Evolutionary conservation across 2,888 invertebrate species (phyloP).

Genomic region (Meiosimyza decipiens): DNA sequence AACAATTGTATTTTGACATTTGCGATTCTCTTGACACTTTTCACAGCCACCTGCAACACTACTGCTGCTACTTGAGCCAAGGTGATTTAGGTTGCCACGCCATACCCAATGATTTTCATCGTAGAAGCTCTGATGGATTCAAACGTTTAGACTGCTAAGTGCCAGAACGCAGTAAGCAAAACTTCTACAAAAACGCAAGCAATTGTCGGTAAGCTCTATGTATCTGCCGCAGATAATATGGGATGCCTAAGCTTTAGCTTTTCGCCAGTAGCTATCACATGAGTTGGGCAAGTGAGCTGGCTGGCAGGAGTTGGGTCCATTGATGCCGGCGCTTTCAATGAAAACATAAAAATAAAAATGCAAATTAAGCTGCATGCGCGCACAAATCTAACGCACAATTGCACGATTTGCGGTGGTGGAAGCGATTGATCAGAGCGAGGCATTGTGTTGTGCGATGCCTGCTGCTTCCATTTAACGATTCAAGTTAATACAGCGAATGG

Average conservation of each 20-base stretch:
- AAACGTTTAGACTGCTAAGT: not conserved
- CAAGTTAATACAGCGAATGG: conserved; percentile 1
- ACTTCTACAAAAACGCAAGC: not conserved
- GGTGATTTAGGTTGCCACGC: not conserved
- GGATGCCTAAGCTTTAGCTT: not conserved
- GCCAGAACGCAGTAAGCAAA: not conserved
- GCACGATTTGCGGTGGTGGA: conserved; percentile 49
- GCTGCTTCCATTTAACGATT: conserved; percentile 17
- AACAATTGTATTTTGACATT: conserved; percentile 51
- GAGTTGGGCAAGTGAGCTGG: conserved; percentile 42
- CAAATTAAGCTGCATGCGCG: conserved; percentile 60
- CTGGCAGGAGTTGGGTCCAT: conserved; percentile 47
- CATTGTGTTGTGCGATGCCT: not conserved
- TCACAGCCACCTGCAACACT: not conserved
- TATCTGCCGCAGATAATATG: too few relatives aligned
- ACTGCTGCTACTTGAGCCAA: not conserved
- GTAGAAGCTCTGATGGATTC: not conserved
- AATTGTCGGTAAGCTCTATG: not conserved
- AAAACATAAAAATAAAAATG: conserved; percentile 66
- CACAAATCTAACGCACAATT: conserved; percentile 62
- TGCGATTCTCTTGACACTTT: conserved; percentile 3
- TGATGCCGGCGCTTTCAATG: conserved; percentile 63
- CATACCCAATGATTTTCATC: not conserved
- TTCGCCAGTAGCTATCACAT: conserved; percentile 59
- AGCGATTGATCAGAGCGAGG: conserved; percentile 39